Conservation (phyloP, 2,113 vertebrate species). For the Nestor notabilis region DNA sequence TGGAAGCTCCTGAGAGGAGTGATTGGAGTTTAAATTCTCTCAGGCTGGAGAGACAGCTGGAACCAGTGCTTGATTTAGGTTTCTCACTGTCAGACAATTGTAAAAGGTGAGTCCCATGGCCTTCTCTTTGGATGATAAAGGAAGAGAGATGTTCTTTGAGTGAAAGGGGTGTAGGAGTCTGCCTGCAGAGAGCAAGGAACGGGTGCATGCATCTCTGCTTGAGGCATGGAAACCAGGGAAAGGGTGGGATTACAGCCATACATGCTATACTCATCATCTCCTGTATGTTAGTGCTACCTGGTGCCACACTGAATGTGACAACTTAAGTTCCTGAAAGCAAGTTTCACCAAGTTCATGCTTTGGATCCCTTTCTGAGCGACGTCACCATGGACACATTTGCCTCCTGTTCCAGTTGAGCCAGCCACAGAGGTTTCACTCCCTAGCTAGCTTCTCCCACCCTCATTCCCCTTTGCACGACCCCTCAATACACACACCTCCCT, state of each 20-base stretch:
- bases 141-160: not conserved
- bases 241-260: not conserved
- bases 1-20: not conserved
- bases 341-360: not conserved
- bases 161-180: not conserved
- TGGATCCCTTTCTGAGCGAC: not conserved
- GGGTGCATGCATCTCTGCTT: not conserved
- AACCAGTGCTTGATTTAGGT: not conserved
- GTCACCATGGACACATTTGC: not conserved
- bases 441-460: not conserved
- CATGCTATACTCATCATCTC: accelerated
- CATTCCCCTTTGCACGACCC: not conserved
- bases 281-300: not conserved
- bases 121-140: not conserved
- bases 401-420: not conserved
- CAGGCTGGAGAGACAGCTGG: not conserved
- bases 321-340: not conserved
- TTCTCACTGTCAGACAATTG: not conserved
- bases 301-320: not conserved
- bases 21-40: not conserved
- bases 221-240: not conserved
- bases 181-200: not conserved
- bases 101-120: not conserved
- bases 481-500: not conserved
- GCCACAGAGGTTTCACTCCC: not conserved